Evolutionary conservation across 1,140 invertebrate species (phyloP).

Genomic region (Hylyphantes graminicola): DNA sequence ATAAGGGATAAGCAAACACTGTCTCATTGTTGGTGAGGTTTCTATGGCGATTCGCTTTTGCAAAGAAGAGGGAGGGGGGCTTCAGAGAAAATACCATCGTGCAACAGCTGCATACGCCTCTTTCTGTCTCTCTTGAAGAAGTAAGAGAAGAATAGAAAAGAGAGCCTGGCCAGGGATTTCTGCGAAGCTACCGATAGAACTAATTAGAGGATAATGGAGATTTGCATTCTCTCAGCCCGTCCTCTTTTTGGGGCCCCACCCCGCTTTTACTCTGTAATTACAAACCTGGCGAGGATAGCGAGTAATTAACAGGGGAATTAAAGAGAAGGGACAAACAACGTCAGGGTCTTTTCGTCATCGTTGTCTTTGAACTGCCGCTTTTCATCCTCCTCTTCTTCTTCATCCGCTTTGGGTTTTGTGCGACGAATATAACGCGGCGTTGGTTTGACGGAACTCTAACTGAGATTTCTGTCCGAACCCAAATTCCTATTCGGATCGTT

Average conservation of each 20-base stretch:
- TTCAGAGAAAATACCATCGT: slow-evolving; percentile 38
- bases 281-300: slow-evolving; percentile 57
- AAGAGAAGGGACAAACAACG: slow-evolving; percentile 59
- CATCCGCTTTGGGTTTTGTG: slow-evolving; percentile 50
- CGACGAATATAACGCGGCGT: background rate
- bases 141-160: slow-evolving; percentile 52
- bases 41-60: slow-evolving; percentile 44
- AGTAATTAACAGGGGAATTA: slow-evolving; percentile 61
- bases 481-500: too few relatives aligned
- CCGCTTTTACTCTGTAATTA: slow-evolving; percentile 58
- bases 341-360: slow-evolving; percentile 56
- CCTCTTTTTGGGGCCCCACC: slow-evolving; percentile 28
- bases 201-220: slow-evolving; percentile 61
- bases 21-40: slow-evolving; percentile 56
- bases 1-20: slow-evolving; percentile 59
- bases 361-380: slow-evolving; percentile 59
- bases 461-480: too few relatives aligned
- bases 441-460: too few relatives aligned
- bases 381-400: slow-evolving; percentile 50
- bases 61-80: slow-evolving; percentile 8
- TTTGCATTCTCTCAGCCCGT: slow-evolving; percentile 55
- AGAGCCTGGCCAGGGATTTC: slow-evolving; percentile 44
- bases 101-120: slow-evolving; percentile 53
- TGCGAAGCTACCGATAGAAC: slow-evolving; percentile 52
- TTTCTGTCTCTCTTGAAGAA: slow-evolving; percentile 39